phyloP scores from a whole-genome alignment of 2,888 invertebrate species.

The Prosapia bicincta region DNA sequence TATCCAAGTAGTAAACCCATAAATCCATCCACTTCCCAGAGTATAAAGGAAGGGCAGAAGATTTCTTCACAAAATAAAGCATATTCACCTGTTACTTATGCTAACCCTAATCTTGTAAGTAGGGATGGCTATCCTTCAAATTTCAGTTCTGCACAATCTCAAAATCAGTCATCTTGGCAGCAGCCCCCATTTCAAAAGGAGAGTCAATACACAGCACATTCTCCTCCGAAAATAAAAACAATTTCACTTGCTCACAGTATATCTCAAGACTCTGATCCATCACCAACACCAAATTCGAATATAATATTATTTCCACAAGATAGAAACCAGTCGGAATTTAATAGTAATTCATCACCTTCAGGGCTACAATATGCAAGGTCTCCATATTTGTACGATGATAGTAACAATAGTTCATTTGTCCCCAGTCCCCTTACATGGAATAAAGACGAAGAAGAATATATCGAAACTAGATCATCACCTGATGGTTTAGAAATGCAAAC shows the following conservation, averaged over 20 bases:
- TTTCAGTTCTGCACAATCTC: not conserved
- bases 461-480: constrained; percentile 11
- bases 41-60: not conserved
- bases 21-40: not conserved
- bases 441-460: constrained; percentile 18
- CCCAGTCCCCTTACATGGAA: constrained; percentile 7
- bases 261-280: not conserved
- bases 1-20: not conserved
- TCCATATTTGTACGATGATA: constrained; percentile 19
- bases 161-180: not conserved
- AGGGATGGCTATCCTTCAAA: not conserved
- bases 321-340: not conserved
- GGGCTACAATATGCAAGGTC: not conserved
- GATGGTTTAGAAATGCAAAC: constrained; percentile 33
- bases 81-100: not conserved
- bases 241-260: not conserved
- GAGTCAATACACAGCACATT: not conserved
- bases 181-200: not conserved
- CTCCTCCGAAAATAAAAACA: not conserved
- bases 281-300: not conserved
- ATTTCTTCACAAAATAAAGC: not conserved
- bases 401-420: constrained; percentile 7
- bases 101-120: not conserved
- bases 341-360: not conserved
- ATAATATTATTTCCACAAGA: not conserved